These are phyloP conservation scores for Drosophila mayri DNA, from an alignment of 1,140 invertebrate species.

Conservation along the genomic window DNA sequence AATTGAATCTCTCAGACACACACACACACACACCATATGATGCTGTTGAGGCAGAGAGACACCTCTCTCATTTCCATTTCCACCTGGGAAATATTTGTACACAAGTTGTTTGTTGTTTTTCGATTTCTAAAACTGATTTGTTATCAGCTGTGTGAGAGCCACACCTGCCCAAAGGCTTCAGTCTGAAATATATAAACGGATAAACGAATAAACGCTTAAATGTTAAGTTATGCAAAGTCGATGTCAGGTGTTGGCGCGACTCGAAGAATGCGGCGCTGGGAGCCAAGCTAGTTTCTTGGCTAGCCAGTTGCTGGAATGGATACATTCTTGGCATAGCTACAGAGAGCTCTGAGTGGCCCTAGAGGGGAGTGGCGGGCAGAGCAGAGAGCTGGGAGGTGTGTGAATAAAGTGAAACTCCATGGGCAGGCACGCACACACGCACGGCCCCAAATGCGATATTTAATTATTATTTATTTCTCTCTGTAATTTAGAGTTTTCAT, in stretches of 20 bases:
- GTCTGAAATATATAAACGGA: conserved; percentile 13
- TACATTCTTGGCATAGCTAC: conserved; percentile 56
- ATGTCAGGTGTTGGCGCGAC: conserved; percentile 15
- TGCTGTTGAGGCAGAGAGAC: background rate
- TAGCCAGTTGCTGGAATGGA: background rate
- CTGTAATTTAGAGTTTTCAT: conserved; percentile 25
- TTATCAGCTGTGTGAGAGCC: conserved; percentile 27
- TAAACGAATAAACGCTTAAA: conserved; percentile 34
- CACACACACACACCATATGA: background rate
- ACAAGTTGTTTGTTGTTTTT: conserved; percentile 2
- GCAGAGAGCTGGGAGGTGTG: background rate
- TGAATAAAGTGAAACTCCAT: conserved; percentile 35
- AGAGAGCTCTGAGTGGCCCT: conserved; percentile 11
- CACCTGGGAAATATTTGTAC: conserved; percentile 26
- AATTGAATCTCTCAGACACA: background rate
- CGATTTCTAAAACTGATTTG: conserved; percentile 57
- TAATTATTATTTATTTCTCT: conserved; percentile 30
- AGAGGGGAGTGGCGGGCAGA: background rate
- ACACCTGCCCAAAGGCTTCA: conserved; percentile 35
- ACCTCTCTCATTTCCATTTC: conserved; percentile 17
- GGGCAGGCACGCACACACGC: background rate
- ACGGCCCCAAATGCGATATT: conserved; percentile 29
- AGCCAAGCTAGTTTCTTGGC: conserved; percentile 25
- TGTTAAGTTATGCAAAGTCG: conserved; percentile 55
- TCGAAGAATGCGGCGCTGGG: conserved; percentile 11